These are phyloP conservation scores for Pteronotus mesoamericanus DNA, from an alignment of 2,797 vertebrate genomes.

Conservation along the genomic window DNA sequence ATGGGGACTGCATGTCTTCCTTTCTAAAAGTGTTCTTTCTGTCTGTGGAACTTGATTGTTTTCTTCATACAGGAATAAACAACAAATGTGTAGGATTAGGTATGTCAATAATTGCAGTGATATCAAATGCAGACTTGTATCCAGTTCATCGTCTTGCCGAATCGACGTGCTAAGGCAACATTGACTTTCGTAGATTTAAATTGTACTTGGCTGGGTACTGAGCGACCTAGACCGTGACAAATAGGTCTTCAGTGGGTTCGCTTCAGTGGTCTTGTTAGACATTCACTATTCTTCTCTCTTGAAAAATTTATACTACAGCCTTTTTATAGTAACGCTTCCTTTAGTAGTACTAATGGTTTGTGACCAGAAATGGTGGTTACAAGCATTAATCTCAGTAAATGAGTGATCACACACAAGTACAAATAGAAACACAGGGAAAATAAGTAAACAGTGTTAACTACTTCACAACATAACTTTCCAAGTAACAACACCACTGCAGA, in stretches of 20 bases:
- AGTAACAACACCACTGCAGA: not conserved
- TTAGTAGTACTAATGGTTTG: not conserved
- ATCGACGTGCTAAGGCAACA: not conserved
- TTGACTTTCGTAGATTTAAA: not conserved
- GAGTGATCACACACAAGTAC: not conserved
- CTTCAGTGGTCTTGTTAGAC: not conserved
- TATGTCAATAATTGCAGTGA: not conserved
- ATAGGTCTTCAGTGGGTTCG: not conserved
- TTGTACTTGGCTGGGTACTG: accelerated
- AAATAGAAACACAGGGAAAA: not conserved
- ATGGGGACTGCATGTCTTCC: not conserved
- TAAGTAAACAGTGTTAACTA: not conserved
- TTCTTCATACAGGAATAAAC: not conserved
- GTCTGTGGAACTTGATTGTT: not conserved
- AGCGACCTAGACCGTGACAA: not conserved
- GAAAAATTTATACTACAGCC: not conserved
- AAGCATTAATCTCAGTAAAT: not conserved
- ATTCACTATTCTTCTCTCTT: not conserved
- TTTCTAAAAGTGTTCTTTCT: not conserved
- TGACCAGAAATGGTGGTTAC: not conserved
- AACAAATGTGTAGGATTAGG: not conserved
- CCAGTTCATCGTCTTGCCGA: not conserved
- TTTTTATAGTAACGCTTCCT: not conserved
- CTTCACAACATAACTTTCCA: not conserved
- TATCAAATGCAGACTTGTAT: not conserved